A percentile compares a stretch with the other conserved stretches of the same genome.
phyloP scores from a whole-genome alignment of 1,140 invertebrate genomes.

The Drosophila burlai region DNA sequence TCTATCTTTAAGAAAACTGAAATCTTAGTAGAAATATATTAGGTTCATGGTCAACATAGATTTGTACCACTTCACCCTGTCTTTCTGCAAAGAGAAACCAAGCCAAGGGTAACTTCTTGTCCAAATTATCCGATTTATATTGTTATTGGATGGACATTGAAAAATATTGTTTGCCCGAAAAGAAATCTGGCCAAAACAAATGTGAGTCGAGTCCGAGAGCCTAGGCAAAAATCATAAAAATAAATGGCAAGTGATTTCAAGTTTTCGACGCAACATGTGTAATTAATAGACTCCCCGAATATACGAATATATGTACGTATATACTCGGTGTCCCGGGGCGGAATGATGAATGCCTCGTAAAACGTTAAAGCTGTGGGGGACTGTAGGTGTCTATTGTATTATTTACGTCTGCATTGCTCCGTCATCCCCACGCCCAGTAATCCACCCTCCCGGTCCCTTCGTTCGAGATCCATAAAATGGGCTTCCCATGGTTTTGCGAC shows the following conservation, averaged over 20 bases:
- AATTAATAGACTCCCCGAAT: conserved; percentile 74
- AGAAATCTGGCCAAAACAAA: conserved; percentile 52
- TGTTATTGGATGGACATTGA: conserved; percentile 47
- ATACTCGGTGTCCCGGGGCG: background rate
- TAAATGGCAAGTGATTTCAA: conserved; percentile 75
- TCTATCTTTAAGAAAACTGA: too few species aligned
- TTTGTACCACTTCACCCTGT: too few species aligned
- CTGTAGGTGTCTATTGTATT: conserved; percentile 78
- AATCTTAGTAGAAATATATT: background rate
- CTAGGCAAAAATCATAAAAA: conserved; percentile 60
- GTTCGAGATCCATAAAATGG: conserved; percentile 53
- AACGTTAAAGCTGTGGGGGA: conserved; percentile 50
- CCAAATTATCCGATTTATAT: conserved; percentile 22
- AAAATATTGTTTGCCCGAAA: conserved; percentile 53
- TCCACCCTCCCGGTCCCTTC: background rate
- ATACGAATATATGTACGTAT: background rate
- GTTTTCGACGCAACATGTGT: conserved; percentile 73
- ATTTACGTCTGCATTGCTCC: conserved; percentile 59
- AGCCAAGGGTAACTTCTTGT: conserved; percentile 2
- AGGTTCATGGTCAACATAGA: background rate
- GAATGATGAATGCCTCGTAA: conserved; percentile 63
- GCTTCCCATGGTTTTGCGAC: conserved; percentile 21
- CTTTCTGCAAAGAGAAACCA: background rate
- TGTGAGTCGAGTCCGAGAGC: background rate
- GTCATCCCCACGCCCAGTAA: conserved; percentile 10